Evolutionary conservation across 2,888 invertebrate species (phyloP), one percentile per base, ranked within the genome.

Genomic region (Colletes collaris): DNA sequence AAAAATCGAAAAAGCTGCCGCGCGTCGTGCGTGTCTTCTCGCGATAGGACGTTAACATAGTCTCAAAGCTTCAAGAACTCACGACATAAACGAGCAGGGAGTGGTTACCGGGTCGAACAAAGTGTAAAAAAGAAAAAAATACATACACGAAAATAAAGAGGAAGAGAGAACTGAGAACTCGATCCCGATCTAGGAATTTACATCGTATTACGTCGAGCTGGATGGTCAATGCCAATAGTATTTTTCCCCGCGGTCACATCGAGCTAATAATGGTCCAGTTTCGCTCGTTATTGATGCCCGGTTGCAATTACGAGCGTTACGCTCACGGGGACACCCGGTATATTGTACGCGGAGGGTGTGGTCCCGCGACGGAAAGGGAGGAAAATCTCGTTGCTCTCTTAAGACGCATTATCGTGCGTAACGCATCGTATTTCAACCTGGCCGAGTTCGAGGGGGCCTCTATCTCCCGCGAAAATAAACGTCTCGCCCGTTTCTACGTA

Each of bases 401-500:
- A 66, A 60, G 64, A 80, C 50, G 73, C 76, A 77, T 76, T 76
- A 72, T 81, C 76, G 76, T 80, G 72, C 71, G 76, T 78, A 70
- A 82, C 73, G 73, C 75, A 72, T 78, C 76, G 76, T 85, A 82
- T 82, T 85, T 85, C 70, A 81, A 67, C 66, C 62, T 55, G 58
- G 6, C 19, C 66, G 66, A 63, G 66, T 65, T 70, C 72, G 40
- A 64, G 60, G 46, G 67, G 67, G 67, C 40, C 68, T 55, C 70
- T 71, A 75, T 79, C 81, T 52, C 52, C 65, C 68, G 72, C 59
- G 49, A 74, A 78, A 77, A 75, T 72, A 74, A 69, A 62, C 79
- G 52, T 66, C 66, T 19, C 50, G 56, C 67, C 44, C 37, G 35
- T 67, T 50, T 62, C 53, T 40, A 37, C 62, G 6, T 72, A 59